Evolutionary conservation across 2,797 vertebrate species (phyloP), one percentile per base, ranked within the genome.

Genomic region (Cyprinella venusta): DNA sequence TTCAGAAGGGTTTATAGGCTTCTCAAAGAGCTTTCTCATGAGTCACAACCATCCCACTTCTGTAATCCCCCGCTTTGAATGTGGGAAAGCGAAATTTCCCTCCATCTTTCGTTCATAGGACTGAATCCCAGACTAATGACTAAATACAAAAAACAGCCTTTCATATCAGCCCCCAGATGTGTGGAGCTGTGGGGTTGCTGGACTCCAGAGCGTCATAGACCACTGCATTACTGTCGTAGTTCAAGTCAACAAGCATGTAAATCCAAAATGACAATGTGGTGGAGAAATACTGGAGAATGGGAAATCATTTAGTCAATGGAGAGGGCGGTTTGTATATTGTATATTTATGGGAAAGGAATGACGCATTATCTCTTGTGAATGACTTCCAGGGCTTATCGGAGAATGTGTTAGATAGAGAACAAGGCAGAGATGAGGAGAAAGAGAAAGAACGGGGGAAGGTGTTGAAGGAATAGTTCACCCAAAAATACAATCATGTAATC

Each of bases 31-130:
- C 59, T 81, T 85, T 84, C 79, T 79, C 68, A 65, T 81, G 80
- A 85, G 76, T 88, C 82, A 86, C 78, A 59, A 64, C 21, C 76
- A 83, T 70, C 61, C 13, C 38, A 78, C 50, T 77, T 71, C n/a
- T 52, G 75, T 79, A 19, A 78, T 61, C 65, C 21, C 67, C 69
- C 26, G 64, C 52, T 63, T 87, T 86, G 61, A 84, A 80, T 86
- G 83, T 85, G 85, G 83, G 83, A 88, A 88, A 85, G 63, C 42
- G 33, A 79, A 59, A 76, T 81, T 85, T 79, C 77, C 59, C 30
- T 64, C 21, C 61, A 40, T 80, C 68, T 76, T 56, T 80, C 16
- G 15, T 42, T 64, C 48, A 64, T 36, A 68, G 12, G 13, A 19
- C 64, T 69, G 48, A 79, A 82, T 85, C 42, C 40, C 76, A 79